Evolutionary conservation across 2,888 invertebrate species (phyloP), one percentile per base, ranked within the genome.

Genomic region (Acanthosepion lycidas): DNA sequence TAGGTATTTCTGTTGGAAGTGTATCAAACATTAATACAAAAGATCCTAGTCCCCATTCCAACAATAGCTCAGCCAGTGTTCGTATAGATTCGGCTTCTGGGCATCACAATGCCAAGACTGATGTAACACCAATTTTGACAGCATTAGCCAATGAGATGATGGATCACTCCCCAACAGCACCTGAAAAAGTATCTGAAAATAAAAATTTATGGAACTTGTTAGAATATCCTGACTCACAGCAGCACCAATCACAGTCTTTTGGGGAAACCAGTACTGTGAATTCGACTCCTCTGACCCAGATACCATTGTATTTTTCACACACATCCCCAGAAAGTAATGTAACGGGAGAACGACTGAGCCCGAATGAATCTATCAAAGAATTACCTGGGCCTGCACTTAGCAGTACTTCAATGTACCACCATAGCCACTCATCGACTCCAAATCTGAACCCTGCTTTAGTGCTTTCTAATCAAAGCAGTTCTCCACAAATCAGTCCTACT

Each of bases 131-230:
- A 12, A 94, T 94, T 59, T 42, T 94, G 48, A 59, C 94, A 33
- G 55, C 94, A 33, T 59, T 94, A 94, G 64, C 94, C 48, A 64
- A 94, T 94, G 94, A 94, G 23, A 94, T 94, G 94, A 94, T 94
- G 59, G 94, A 94, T 33, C 42, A 64, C 12, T 94, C 94, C 12
- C 94, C 94, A 20, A 33, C 94, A 94, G n/a, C 59, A 23, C n/a
- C 94, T 94, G 94, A 94, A n/a, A 94, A 59, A 64, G n/a, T 78
- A 33, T 8, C 48, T 20, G 94, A 94, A 55, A 55, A 94, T 33
- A 59, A 94, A 94, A 64, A 55, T 42, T 3, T 94, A 6, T 94
- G 94, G 94, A 94, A 55, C 42, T 53, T 94, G 33, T 94, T 94
- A 94, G 94, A 94, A 15, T 94, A 94, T 94, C 12, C 55, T 64